Conservation (phyloP, 2,797 vertebrate genomes). For the Glossophaga mutica region DNA sequence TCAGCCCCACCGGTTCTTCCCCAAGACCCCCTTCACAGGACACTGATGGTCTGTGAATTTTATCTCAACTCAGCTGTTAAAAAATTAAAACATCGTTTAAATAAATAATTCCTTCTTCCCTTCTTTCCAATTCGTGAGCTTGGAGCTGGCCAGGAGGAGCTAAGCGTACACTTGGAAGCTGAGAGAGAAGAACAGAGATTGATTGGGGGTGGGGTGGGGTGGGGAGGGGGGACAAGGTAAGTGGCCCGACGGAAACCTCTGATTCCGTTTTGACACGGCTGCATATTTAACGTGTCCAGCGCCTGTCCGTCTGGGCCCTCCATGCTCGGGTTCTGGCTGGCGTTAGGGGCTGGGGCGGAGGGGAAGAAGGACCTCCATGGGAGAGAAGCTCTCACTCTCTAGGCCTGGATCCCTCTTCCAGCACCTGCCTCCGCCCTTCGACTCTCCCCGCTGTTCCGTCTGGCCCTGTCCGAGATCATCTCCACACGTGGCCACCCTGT, state of each 20-base stretch:
- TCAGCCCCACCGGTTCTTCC: no score
- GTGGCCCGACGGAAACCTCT: fast-evolving
- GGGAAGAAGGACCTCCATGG: not conserved
- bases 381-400: not conserved
- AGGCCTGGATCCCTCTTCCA: not conserved
- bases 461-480: not conserved
- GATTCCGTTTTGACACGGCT: fast-evolving
- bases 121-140: not conserved
- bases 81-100: not conserved
- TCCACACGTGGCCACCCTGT: conserved; percentile 61
- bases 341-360: not conserved
- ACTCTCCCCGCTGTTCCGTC: conserved; percentile 39
- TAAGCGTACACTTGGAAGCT: not conserved
- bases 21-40: fast-evolving
- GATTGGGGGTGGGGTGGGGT: not conserved
- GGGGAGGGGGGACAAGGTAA: not conserved
- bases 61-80: not conserved
- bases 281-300: fast-evolving
- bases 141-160: not conserved
- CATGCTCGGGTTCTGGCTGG: not conserved
- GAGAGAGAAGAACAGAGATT: fast-evolving
- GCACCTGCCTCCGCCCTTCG: not conserved
- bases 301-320: not conserved
- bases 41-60: not conserved
- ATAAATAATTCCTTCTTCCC: not conserved